A percentile compares a stretch with the other conserved stretches of the same genome.
Evolutionary conservation across 2,797 vertebrate species (phyloP).

Genomic region (Leptodactylus fallax): DNA sequence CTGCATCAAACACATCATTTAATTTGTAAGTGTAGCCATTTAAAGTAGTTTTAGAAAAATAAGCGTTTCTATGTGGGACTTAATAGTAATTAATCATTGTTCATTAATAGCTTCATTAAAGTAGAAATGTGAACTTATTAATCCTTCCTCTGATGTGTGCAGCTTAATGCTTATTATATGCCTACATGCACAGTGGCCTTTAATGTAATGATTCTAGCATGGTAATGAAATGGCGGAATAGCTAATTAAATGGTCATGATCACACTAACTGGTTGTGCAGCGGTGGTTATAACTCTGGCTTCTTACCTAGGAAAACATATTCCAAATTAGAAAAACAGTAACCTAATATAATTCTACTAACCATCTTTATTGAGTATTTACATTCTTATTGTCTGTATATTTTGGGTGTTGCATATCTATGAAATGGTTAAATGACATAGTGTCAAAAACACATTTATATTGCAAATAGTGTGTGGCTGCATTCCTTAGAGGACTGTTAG

Average conservation of each 20-base stretch:
- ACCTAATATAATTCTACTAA: background rate
- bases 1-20: background rate
- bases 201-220: slow-evolving; percentile 17
- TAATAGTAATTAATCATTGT: slow-evolving; percentile 11
- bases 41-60: background rate
- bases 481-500: slow-evolving; percentile 44
- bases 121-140: background rate
- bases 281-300: background rate
- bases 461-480: slow-evolving; percentile 10
- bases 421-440: slow-evolving; percentile 13
- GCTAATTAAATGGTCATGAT: slow-evolving; percentile 21
- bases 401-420: background rate
- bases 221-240: slow-evolving; percentile 14
- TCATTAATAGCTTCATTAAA: slow-evolving; percentile 40
- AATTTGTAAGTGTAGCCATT: background rate
- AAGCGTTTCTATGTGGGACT: background rate
- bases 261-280: slow-evolving; percentile 9
- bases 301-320: background rate
- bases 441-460: slow-evolving; percentile 37
- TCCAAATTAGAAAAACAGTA: background rate
- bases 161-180: slow-evolving; percentile 15
- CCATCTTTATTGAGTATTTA: background rate
- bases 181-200: slow-evolving; percentile 22
- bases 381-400: background rate
- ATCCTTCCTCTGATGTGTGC: slow-evolving; percentile 11